Conservation (phyloP, 2,888 invertebrate genomes). For the Tetragonula carbonaria region DNA sequence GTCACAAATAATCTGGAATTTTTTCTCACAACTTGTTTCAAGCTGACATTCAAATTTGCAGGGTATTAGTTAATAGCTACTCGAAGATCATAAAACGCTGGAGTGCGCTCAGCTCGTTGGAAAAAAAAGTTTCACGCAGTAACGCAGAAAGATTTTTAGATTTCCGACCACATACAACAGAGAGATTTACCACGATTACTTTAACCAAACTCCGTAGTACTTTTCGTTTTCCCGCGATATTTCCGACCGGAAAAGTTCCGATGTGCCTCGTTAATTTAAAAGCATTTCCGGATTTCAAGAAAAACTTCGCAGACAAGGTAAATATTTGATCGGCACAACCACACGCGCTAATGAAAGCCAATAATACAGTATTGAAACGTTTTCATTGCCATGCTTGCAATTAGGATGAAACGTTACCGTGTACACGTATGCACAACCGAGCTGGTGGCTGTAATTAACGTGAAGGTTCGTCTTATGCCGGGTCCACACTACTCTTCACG, state of each 20-base stretch:
- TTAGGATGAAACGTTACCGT: constrained; percentile 24
- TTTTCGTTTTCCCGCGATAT: constrained; percentile 33
- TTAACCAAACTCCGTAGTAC: constrained; percentile 33
- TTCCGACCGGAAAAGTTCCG: constrained; percentile 45
- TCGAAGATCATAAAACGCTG: background rate
- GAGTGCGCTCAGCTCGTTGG: background rate
- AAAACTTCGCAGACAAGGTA: constrained; percentile 65
- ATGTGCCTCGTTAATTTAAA: constrained; percentile 63
- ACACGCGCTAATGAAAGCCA: constrained; percentile 44
- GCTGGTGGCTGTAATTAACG: constrained; percentile 24
- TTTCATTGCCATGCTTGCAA: constrained; percentile 32
- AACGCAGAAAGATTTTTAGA: constrained; percentile 17
- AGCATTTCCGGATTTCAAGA: constrained; percentile 57
- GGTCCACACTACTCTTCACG: background rate
- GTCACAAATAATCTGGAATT: constrained; percentile 7
- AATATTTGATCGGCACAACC: constrained; percentile 48
- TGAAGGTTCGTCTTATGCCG: background rate
- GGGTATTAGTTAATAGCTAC: constrained; percentile 23
- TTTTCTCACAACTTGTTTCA: background rate
- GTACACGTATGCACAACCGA: too few species aligned
- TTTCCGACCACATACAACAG: background rate
- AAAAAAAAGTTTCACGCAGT: background rate
- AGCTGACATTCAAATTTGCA: background rate
- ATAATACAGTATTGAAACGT: constrained; percentile 49
- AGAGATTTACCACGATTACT: constrained; percentile 42